Evolutionary conservation across 2,797 vertebrate genomes (phyloP).

Genomic region (Delichon dasypus): DNA sequence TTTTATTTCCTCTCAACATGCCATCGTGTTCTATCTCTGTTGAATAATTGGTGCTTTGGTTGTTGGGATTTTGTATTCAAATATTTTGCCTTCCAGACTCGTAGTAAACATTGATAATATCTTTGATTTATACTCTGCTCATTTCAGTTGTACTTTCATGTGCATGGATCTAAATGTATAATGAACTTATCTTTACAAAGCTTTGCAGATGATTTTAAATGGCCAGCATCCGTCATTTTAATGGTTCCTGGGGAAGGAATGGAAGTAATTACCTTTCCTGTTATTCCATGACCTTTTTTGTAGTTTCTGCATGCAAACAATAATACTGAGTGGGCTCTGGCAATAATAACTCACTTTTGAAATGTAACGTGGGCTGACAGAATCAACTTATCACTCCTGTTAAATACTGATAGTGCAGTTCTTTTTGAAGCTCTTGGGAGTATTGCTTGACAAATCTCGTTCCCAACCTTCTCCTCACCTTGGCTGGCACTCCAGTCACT

Average conservation of each 20-base stretch:
- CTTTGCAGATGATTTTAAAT: slow-evolving; percentile 36
- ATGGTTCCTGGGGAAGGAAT: neutral
- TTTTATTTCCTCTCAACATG: neutral
- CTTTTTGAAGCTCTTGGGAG: neutral
- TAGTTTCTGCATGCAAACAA: neutral
- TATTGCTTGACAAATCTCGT: neutral
- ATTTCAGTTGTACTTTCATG: slow-evolving; percentile 21
- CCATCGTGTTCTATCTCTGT: neutral
- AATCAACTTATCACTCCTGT: neutral
- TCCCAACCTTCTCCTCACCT: neutral
- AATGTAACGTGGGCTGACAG: neutral
- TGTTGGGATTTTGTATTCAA: neutral
- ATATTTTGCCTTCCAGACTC: slow-evolving; percentile 25
- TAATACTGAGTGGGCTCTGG: neutral
- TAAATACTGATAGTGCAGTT: neutral
- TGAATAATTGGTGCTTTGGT: neutral
- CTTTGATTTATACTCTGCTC: slow-evolving; percentile 35
- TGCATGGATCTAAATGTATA: slow-evolving; percentile 25
- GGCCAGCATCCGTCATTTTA: slow-evolving; percentile 41
- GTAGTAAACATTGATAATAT: slow-evolving; percentile 1
- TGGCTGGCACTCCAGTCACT: neutral
- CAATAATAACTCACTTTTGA: neutral
- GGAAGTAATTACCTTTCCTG: slow-evolving; percentile 32
- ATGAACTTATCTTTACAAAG: slow-evolving; percentile 27
- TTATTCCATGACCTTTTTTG: neutral